These are phyloP conservation scores for Drosophila pruinosa DNA, from an alignment of 1,140 invertebrate species.

Conservation along the genomic window DNA sequence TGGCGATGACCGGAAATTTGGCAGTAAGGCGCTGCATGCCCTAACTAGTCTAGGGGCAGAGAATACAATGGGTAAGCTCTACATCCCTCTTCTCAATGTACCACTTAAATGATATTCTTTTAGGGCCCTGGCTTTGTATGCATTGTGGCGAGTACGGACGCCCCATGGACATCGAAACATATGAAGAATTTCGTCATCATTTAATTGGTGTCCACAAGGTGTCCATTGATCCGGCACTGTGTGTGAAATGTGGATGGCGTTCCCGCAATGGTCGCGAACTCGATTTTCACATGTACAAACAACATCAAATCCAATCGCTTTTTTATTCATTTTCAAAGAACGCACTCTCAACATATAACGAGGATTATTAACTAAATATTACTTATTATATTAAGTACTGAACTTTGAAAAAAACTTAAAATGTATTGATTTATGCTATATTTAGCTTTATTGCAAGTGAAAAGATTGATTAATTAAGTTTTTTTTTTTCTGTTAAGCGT, in stretches of 20 bases:
- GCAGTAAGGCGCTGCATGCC: neutral
- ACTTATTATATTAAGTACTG: neutral
- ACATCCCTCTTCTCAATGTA: neutral
- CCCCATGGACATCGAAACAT: neutral
- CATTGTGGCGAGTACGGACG: neutral
- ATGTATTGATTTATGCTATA: no score
- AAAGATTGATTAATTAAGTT: no score
- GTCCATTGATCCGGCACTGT: conserved; percentile 1
- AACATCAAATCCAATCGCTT: neutral
- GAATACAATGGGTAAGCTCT: neutral
- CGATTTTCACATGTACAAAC: neutral
- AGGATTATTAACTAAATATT: neutral
- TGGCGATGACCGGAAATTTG: neutral
- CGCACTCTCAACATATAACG: neutral
- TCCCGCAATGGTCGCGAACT: conserved; percentile 1
- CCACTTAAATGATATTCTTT: neutral
- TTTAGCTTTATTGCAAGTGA: no score
- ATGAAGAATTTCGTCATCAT: conserved; percentile 3
- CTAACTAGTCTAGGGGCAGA: conserved; percentile 5
- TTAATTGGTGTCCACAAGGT: neutral
- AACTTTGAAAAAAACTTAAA: no score
- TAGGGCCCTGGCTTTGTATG: conserved; percentile 5
- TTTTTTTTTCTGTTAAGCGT: no score
- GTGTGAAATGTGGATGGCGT: conserved; percentile 15
- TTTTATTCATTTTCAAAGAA: conserved; percentile 9